A percentile compares a stretch with the other conserved stretches of the same genome.
These are phyloP conservation scores for Ormyrus rosae DNA, from an alignment of 2,888 invertebrate species.

Conservation along the genomic window DNA sequence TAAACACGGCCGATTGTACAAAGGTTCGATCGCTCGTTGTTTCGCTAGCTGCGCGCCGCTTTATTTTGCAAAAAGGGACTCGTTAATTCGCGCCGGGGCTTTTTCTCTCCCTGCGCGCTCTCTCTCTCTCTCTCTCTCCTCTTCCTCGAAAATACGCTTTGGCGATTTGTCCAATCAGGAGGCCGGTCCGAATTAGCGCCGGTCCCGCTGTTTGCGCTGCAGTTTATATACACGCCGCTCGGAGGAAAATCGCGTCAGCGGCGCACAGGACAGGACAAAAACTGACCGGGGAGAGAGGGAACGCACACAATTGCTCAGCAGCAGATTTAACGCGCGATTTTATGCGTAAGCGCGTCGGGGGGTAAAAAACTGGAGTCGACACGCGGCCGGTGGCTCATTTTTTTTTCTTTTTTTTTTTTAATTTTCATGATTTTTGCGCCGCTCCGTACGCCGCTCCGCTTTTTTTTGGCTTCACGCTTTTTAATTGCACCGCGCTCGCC, in stretches of 20 bases:
- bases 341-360: neutral
- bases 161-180: slow-evolving; percentile 68
- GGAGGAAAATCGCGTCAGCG: slow-evolving; percentile 4
- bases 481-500: too few species aligned
- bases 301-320: neutral
- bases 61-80: slow-evolving; percentile 43
- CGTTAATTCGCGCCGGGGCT: slow-evolving; percentile 32
- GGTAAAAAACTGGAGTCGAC: neutral
- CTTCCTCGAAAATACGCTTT: slow-evolving; percentile 65
- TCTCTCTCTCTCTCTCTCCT: neutral
- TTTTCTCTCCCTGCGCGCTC: slow-evolving; percentile 49
- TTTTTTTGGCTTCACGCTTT: too few species aligned
- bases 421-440: too few species aligned
- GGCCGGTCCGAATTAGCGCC: slow-evolving; percentile 66
- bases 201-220: slow-evolving; percentile 30
- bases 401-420: too few species aligned
- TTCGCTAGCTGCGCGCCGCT: neutral
- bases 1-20: neutral
- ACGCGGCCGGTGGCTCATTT: too few species aligned
- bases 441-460: too few species aligned
- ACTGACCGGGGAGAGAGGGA: neutral
- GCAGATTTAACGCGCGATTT: slow-evolving; percentile 8
- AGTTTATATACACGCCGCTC: slow-evolving; percentile 5
- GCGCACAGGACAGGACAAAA: neutral
- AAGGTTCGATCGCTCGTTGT: neutral